A percentile compares a stretch with the other conserved stretches of the same genome.
phyloP scores from a whole-genome alignment of 2,797 vertebrate species.

The Hephaestus fuliginosus region DNA sequence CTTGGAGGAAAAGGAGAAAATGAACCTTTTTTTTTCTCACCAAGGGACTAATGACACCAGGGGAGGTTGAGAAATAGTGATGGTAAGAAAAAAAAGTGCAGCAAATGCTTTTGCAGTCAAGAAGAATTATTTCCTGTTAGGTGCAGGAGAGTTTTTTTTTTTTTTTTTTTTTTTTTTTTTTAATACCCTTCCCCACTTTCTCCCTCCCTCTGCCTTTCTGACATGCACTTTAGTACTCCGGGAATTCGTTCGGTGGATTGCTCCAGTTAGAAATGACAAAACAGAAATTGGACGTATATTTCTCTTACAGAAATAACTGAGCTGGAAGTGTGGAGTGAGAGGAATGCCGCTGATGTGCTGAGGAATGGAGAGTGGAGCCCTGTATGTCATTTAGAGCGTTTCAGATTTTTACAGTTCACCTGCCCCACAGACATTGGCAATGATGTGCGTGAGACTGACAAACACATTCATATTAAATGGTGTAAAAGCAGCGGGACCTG shows the following conservation, averaged over 20 bases:
- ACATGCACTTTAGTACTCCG: constrained; percentile 59
- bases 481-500: constrained; percentile 30
- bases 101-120: constrained; percentile 67
- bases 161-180: background rate
- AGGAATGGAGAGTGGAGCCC: constrained; percentile 35
- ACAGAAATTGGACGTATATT: constrained; percentile 73
- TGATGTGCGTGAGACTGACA: constrained; percentile 48
- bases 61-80: constrained; percentile 72
- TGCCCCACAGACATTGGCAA: constrained; percentile 33
- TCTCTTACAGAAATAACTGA: constrained; percentile 66
- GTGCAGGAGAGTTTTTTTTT: constrained; percentile 40
- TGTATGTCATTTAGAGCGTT: constrained; percentile 51
- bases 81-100: constrained; percentile 54
- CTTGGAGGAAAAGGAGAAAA: constrained; percentile 65
- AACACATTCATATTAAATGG: constrained; percentile 41
- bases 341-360: constrained; percentile 52
- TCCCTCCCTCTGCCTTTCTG: constrained; percentile 54
- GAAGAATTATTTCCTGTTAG: constrained; percentile 74
- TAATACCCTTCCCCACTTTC: constrained; percentile 26
- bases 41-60: constrained; percentile 74
- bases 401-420: constrained; percentile 63
- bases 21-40: constrained; percentile 46
- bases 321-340: constrained; percentile 44
- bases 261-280: constrained; percentile 79
- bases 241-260: constrained; percentile 74